Conservation (phyloP, 1,140 invertebrate genomes). For the Bemisia tabaci region DNA sequence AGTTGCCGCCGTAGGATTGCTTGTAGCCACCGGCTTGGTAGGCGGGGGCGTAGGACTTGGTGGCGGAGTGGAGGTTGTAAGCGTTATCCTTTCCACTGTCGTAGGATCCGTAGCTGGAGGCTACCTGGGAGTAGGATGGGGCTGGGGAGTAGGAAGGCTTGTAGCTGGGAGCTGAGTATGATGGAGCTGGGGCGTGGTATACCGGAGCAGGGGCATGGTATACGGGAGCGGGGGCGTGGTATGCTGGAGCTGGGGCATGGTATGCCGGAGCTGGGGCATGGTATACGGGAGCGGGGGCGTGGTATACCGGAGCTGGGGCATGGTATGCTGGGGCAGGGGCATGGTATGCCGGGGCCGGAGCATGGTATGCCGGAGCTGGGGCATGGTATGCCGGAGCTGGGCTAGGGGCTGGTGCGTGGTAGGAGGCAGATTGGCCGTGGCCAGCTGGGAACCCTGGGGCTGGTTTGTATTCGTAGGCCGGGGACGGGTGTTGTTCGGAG, state of each 20-base stretch:
- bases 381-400: conserved; percentile 12
- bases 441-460: background rate
- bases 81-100: background rate
- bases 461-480: background rate
- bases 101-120: background rate
- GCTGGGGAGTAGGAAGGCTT: conserved; percentile 5
- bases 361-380: conserved; percentile 7
- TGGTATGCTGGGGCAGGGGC: conserved; percentile 9
- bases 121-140: background rate
- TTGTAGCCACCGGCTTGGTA: background rate
- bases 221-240: conserved; percentile 11
- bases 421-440: conserved; percentile 12
- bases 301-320: conserved; percentile 11
- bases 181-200: conserved; percentile 9
- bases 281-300: conserved; percentile 12
- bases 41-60: background rate
- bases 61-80: conserved; percentile 12
- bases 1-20: background rate
- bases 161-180: background rate
- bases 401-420: conserved; percentile 11
- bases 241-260: conserved; percentile 1
- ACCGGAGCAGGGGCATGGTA: conserved; percentile 12
- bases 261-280: conserved; percentile 11
- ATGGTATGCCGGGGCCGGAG: conserved; percentile 9
- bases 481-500: background rate